These are phyloP conservation scores for Caenorhabditis wallacei DNA, from an alignment of 2,888 invertebrate genomes.

Conservation along the genomic window DNA sequence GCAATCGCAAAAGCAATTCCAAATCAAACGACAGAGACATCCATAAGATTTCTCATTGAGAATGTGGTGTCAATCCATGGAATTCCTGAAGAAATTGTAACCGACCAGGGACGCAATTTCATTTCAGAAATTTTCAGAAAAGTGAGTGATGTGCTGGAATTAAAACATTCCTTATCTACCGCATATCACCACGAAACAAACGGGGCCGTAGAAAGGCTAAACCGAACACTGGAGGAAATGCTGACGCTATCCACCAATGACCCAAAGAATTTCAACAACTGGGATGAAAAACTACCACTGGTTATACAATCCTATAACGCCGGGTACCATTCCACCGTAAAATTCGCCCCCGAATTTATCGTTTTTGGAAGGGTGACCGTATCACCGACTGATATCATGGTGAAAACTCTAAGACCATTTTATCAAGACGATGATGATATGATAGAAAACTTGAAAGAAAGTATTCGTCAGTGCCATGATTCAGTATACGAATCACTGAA, in stretches of 20 bases:
- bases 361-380: slow-evolving; percentile 13
- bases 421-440: neutral
- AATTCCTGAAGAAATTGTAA: slow-evolving; percentile 16
- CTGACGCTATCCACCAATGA: slow-evolving; percentile 11
- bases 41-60: slow-evolving; percentile 9
- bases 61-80: slow-evolving; percentile 29
- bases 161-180: slow-evolving; percentile 10
- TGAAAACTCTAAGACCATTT: neutral
- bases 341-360: slow-evolving; percentile 39
- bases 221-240: slow-evolving; percentile 55
- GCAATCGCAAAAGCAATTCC: slow-evolving; percentile 24
- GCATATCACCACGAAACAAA: slow-evolving; percentile 64
- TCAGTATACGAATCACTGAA: neutral
- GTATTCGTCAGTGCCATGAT: neutral
- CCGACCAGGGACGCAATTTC: slow-evolving; percentile 45
- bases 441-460: neutral
- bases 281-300: slow-evolving; percentile 58
- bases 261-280: slow-evolving; percentile 16
- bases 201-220: slow-evolving; percentile 61
- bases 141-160: neutral
- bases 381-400: slow-evolving; percentile 3
- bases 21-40: slow-evolving; percentile 2
- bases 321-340: slow-evolving; percentile 31
- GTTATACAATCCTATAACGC: slow-evolving; percentile 56
- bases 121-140: slow-evolving; percentile 14